Evolutionary conservation across 1,140 invertebrate genomes (phyloP).

Genomic region (Scaptomyza graminum): DNA sequence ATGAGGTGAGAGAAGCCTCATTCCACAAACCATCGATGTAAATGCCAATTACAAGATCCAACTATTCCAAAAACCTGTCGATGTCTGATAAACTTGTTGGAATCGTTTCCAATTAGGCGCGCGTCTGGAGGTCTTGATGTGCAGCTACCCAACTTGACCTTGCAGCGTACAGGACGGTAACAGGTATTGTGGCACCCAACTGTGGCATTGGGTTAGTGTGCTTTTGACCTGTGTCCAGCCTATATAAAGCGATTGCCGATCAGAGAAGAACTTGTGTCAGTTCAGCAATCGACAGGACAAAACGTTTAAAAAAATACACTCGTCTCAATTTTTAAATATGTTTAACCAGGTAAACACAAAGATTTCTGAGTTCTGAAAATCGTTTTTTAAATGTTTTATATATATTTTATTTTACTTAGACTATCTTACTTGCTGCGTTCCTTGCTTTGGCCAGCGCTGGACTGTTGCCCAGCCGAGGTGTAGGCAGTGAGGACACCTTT

Average conservation of each 20-base stretch:
- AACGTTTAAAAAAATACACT: conserved; percentile 21
- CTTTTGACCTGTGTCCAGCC: conserved; percentile 10
- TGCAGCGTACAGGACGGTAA: conserved; percentile 45
- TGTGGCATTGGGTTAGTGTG: conserved; percentile 70
- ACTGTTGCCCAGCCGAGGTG: conserved; percentile 35
- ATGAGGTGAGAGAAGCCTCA: conserved; percentile 7
- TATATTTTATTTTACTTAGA: conserved; percentile 9
- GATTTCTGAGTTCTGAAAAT: no score
- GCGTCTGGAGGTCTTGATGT: conserved; percentile 47
- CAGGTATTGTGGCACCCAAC: conserved; percentile 42
- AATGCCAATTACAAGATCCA: conserved; percentile 24
- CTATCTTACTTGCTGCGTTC: conserved; percentile 33
- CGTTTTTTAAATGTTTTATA: neutral
- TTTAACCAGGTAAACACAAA: conserved; percentile 48
- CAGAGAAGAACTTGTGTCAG: conserved; percentile 33
- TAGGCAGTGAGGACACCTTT: conserved; percentile 52
- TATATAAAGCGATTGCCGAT: conserved; percentile 53
- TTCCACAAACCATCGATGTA: neutral
- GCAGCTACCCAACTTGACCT: conserved; percentile 40
- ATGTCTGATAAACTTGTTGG: conserved; percentile 71
- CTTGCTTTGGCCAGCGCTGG: conserved; percentile 48
- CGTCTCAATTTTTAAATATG: conserved; percentile 34
- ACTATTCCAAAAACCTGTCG: conserved; percentile 63
- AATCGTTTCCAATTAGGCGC: conserved; percentile 62
- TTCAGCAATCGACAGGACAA: conserved; percentile 40